phyloP scores from a whole-genome alignment of 2,797 vertebrate species.

The Huso huso region DNA sequence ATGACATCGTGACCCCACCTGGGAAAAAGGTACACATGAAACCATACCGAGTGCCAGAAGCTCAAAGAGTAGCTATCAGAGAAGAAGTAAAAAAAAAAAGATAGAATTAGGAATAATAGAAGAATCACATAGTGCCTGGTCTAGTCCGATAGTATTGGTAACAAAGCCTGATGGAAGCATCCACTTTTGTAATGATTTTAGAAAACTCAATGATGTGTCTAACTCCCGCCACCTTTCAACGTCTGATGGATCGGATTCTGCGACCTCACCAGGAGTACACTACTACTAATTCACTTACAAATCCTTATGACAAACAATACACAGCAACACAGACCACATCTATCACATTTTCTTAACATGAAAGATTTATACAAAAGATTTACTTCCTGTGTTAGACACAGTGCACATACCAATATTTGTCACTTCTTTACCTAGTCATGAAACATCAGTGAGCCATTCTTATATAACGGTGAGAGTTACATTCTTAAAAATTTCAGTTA shows the following conservation, averaged over 20 bases:
- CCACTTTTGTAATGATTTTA: background rate
- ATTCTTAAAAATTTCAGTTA: no score
- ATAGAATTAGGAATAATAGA: background rate
- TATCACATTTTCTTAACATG: no score
- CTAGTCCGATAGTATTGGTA: background rate
- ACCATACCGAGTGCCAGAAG: background rate
- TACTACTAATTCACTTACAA: no score
- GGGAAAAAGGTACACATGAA: background rate
- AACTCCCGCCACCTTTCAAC: slow-evolving; percentile 5
- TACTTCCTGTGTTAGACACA: no score
- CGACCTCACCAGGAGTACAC: background rate
- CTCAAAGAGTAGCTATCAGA: background rate
- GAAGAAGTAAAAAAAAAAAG: background rate
- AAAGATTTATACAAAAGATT: no score
- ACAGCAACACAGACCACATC: no score
- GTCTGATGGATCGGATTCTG: slow-evolving; percentile 4
- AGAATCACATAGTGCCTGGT: background rate
- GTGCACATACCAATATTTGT: no score
- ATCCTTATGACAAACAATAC: no score
- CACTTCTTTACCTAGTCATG: no score
- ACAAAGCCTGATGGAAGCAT: background rate
- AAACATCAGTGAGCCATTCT: no score
- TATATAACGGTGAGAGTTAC: no score
- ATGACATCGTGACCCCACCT: no score
- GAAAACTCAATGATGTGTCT: background rate